phyloP scores from a whole-genome alignment of 2,797 vertebrate species.

The Sebastes steindachneri region DNA sequence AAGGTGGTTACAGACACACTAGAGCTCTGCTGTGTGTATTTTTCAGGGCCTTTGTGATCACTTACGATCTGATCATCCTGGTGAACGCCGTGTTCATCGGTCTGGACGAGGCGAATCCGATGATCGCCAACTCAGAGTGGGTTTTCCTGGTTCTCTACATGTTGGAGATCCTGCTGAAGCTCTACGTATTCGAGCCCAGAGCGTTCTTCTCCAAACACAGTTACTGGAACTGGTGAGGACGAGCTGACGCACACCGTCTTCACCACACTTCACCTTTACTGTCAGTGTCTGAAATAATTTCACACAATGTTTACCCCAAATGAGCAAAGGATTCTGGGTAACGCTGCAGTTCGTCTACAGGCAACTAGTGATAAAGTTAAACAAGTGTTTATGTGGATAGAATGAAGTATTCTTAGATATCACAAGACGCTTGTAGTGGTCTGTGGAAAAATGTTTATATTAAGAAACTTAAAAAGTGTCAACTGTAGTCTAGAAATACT shows the following conservation, averaged over 20 bases:
- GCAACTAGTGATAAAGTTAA: neutral
- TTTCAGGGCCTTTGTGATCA: slow-evolving; percentile 88
- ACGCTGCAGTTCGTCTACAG: neutral
- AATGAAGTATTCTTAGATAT: neutral
- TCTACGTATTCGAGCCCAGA: slow-evolving; percentile 90
- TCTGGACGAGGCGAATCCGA: slow-evolving; percentile 88
- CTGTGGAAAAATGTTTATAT: neutral
- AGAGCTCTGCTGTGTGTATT: neutral
- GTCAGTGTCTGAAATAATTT: neutral
- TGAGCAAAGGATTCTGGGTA: slow-evolving; percentile 1
- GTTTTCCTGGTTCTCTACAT: slow-evolving; percentile 89
- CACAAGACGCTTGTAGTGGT: neutral
- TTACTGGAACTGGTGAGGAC: slow-evolving; percentile 96
- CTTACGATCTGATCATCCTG: slow-evolving; percentile 90
- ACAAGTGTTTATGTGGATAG: neutral
- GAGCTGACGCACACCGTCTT: neutral
- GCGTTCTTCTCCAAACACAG: slow-evolving; percentile 88
- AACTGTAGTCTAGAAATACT: neutral
- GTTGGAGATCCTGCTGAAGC: slow-evolving; percentile 91
- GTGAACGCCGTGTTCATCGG: slow-evolving; percentile 94
- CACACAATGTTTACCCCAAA: neutral
- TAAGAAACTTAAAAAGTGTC: neutral
- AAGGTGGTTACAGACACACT: neutral
- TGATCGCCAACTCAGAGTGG: slow-evolving; percentile 90
- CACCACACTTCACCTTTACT: neutral